Evolutionary conservation across 2,888 invertebrate genomes (phyloP), one percentile per base, ranked within the genome.

Genomic region (Zygaena filipendulae): DNA sequence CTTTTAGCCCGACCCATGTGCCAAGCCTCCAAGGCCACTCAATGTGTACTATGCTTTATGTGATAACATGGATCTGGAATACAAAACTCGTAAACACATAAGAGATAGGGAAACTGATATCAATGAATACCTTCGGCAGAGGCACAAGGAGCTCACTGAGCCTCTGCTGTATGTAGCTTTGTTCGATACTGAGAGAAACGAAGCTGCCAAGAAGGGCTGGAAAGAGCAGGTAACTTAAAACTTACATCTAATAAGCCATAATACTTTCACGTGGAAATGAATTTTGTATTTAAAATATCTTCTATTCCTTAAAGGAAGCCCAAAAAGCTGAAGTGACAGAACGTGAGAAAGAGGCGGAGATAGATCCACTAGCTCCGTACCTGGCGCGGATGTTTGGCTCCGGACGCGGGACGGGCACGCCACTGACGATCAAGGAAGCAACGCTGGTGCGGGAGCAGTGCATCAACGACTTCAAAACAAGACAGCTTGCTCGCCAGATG

Each of bases 291-390:
- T n/a, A n/a, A n/a, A n/a, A n/a, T n/a, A 14, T 4, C 13, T 25
- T 16, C 7, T 16, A 4, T 16, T 4, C 5, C 16, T 21, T 45
- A 10, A 38, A 82, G 82, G 83, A 84, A 62, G 45, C 70, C 35
- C 57, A 63, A 47, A 68, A 69, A 39, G 77, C 70, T 0, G 81
- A 80, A 44, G 59, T 82, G 10, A 75, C 77, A 21, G 82, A 84
- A 37, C 77, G 84, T 7, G 86, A 87, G 48, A 77, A 83, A n/a
- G 84, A 84, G 43, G 82, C 82, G 1, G 82, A 83, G 27, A 74
- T 84, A 8, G 85, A 88, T 45, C 86, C 84, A 19, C 55, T 88
- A 11, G 81, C 83, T 3, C 87, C 87, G 0, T 87, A 87, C 52
- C 48, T 88, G 9, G 84, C 84, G 2, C 74, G 83, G 13, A 63